Evolutionary conservation across 2,888 invertebrate species (phyloP), one percentile per base, ranked within the genome.

Genomic region (Pollenia griseotomentosa): DNA sequence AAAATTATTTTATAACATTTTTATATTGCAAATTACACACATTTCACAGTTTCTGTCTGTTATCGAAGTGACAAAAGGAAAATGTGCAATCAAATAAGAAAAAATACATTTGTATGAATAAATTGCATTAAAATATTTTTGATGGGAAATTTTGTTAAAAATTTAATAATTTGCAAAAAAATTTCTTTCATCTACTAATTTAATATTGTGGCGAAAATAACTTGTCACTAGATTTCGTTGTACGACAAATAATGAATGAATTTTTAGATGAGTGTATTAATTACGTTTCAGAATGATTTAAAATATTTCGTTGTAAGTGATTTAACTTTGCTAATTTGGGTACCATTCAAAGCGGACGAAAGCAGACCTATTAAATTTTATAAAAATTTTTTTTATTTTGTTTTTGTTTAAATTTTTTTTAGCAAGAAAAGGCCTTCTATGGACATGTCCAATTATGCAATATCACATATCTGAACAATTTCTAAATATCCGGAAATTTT

Each of bases 161-260:
- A 53, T 53, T 75, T 63, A 53, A 42, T 63, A 75, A 65, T 42
- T 61, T 75, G 63, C 63, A 42, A 53, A 75, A 44, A 44, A 51
- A 33, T 7, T 4, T n/a, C 8, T 63, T 40, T 42, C 40, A 63
- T 63, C 42, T 51, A 33, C 33, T 6, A 33, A 40, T 33, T 16
- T n/a, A 70, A 53, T 51, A 51, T 42, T 33, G 53, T 70, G 51
- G 51, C 53, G n/a, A 53, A 53, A 70, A 73, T 5, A 51, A 6
- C 5, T n/a, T 70, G 68, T 40, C 68, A 70, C 51, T 53, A 14
- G 23, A 53, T 70, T 70, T 70, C n/a, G 53, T 42, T 70, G 68
- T 53, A 33, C 23, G 59, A 46, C 46, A 33, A 46, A 61, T 74
- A 48, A 59, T 74, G 73, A 74, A 74, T 71, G 71, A 71, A 55